These are phyloP conservation scores for Pelobates cultripes DNA, from an alignment of 2,797 vertebrate genomes.

Conservation along the genomic window DNA sequence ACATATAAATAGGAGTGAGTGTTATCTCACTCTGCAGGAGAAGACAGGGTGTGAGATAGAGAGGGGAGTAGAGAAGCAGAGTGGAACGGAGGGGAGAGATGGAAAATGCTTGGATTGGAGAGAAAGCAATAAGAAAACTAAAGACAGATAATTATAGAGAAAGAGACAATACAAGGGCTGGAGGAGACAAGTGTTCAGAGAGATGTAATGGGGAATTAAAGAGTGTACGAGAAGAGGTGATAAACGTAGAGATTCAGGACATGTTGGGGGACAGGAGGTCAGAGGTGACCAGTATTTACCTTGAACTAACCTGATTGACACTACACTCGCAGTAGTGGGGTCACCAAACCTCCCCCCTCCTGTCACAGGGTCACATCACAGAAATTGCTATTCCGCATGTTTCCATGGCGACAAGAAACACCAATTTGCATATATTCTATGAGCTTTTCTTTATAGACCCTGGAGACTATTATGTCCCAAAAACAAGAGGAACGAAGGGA, in stretches of 20 bases:
- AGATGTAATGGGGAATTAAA: not conserved
- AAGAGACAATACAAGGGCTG: not conserved
- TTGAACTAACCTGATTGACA: constrained; percentile 20
- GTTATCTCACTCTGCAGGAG: constrained; percentile 52
- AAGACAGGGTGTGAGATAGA: constrained; percentile 36
- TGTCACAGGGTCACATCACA: constrained; percentile 12
- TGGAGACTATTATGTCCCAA: constrained; percentile 20
- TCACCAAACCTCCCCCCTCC: constrained; percentile 20
- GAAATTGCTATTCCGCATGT: not conserved
- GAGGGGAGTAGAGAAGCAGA: not conserved
- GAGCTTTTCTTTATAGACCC: constrained; percentile 28
- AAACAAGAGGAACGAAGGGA: not conserved
- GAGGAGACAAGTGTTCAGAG: not conserved
- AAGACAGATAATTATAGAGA: constrained; percentile 21
- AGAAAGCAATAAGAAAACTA: not conserved
- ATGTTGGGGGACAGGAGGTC: not conserved
- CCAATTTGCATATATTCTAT: constrained; percentile 19
- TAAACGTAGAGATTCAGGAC: not conserved
- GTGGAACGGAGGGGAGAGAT: not conserved
- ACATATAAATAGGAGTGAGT: constrained; percentile 52
- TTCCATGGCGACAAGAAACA: constrained; percentile 12
- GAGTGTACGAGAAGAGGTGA: not conserved
- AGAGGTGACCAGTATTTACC: not conserved
- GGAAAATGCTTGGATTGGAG: not conserved
- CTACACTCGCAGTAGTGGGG: not conserved